Percentiles rank a stretch among this genome's conserved stretches.
Conservation (phyloP, 2,113 vertebrate species). For the Lichenostomus cassidix region DNA sequence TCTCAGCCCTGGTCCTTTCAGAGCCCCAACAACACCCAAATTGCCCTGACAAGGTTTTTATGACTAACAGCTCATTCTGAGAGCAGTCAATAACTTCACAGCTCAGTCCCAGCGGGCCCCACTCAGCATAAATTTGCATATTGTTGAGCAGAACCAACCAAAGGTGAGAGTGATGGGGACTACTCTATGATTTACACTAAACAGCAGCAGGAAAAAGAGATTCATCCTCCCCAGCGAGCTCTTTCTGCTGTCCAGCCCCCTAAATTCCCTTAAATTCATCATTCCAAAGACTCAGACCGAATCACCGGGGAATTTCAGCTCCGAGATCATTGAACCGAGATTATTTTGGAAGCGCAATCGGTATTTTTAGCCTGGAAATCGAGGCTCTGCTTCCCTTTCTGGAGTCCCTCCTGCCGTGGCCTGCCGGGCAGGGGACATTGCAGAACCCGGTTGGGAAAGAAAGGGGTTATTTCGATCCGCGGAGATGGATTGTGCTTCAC, state of each 20-base stretch:
- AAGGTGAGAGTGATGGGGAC: not conserved
- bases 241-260: not conserved
- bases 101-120: not conserved
- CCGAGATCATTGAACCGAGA: not conserved
- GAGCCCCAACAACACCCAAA: not conserved
- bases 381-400: conserved; percentile 5
- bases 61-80: conserved; percentile 19
- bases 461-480: not conserved
- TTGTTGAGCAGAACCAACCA: not conserved
- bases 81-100: not conserved
- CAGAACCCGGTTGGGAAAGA: conserved; percentile 28
- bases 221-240: not conserved
- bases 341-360: not conserved
- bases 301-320: not conserved
- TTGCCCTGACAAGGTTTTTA: not conserved
- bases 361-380: conserved; percentile 34
- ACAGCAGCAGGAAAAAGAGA: not conserved
- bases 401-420: not conserved
- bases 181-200: accelerated
- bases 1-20: not conserved
- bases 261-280: not conserved
- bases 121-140: not conserved
- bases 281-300: not conserved
- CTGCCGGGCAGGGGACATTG: not conserved
- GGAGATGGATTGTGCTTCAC: not conserved